These are phyloP conservation scores for Esox niger DNA, from an alignment of 2,113 vertebrate genomes.

Conservation along the genomic window DNA sequence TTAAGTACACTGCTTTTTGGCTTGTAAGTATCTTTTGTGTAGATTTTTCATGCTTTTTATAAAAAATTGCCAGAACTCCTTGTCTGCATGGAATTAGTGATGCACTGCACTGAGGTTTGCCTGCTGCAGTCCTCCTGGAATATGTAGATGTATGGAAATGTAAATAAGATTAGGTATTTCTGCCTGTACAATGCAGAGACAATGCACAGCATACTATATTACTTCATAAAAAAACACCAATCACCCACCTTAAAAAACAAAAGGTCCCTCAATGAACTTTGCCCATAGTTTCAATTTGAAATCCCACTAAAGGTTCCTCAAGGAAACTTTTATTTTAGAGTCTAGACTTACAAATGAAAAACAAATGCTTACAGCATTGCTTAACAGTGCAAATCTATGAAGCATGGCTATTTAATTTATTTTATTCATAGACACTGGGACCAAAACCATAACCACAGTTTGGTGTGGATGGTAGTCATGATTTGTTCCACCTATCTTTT, in stretches of 20 bases:
- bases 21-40: conserved; percentile 28
- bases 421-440: too few relatives aligned
- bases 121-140: conserved; percentile 13
- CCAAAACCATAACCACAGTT: neutral
- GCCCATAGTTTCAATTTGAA: neutral
- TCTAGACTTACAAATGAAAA: too few relatives aligned
- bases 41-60: neutral
- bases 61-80: neutral
- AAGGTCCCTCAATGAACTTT: too few relatives aligned
- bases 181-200: conserved; percentile 20
- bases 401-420: too few relatives aligned
- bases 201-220: conserved; percentile 23
- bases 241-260: too few relatives aligned
- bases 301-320: neutral
- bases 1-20: conserved; percentile 4
- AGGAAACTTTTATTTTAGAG: too few relatives aligned
- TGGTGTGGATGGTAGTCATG: too few relatives aligned
- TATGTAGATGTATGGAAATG: conserved; percentile 35
- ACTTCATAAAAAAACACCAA: too few relatives aligned
- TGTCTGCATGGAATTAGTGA: conserved; percentile 11
- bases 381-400: neutral
- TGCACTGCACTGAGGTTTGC: conserved; percentile 18
- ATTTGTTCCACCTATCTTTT: too few relatives aligned
- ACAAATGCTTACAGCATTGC: neutral
- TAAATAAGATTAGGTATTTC: conserved; percentile 41